These are phyloP conservation scores for Eublepharis macularius DNA, from an alignment of 2,113 vertebrate species.

Conservation along the genomic window DNA sequence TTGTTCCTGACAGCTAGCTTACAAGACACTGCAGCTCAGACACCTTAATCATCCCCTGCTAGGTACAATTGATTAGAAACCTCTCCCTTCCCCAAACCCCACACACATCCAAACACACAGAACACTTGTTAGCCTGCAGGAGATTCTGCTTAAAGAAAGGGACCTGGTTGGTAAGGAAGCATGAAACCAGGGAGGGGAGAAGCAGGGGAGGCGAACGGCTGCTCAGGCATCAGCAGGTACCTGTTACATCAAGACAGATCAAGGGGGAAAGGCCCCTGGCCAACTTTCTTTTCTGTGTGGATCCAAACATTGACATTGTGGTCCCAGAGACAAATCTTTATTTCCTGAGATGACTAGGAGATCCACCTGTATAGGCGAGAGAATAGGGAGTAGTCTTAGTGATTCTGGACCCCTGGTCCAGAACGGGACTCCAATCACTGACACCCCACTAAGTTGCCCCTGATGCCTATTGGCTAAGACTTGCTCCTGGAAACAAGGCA, in stretches of 20 bases:
- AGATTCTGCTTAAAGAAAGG: background rate
- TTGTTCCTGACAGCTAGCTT: slow-evolving; percentile 37
- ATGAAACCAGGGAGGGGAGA: background rate
- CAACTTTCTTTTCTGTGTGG: background rate
- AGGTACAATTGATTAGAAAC: slow-evolving; percentile 18
- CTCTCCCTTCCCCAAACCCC: background rate
- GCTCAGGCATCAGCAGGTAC: background rate
- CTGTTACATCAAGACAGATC: background rate
- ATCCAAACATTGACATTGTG: background rate
- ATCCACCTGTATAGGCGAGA: background rate
- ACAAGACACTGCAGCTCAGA: slow-evolving; percentile 32
- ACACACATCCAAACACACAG: background rate
- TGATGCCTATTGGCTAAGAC: too few relatives aligned
- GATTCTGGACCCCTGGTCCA: too few relatives aligned
- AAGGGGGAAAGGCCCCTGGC: background rate
- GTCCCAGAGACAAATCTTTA: background rate
- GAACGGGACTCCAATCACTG: too few relatives aligned
- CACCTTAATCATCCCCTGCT: slow-evolving; percentile 35
- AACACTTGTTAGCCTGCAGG: background rate
- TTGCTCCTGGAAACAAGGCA: too few relatives aligned
- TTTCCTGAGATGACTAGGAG: background rate
- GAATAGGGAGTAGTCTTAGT: background rate
- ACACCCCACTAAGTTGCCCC: too few relatives aligned
- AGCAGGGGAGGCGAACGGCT: background rate
- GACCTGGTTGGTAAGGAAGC: background rate